Conservation (phyloP, 2,797 vertebrate genomes). For the Ceryle rudis region DNA sequence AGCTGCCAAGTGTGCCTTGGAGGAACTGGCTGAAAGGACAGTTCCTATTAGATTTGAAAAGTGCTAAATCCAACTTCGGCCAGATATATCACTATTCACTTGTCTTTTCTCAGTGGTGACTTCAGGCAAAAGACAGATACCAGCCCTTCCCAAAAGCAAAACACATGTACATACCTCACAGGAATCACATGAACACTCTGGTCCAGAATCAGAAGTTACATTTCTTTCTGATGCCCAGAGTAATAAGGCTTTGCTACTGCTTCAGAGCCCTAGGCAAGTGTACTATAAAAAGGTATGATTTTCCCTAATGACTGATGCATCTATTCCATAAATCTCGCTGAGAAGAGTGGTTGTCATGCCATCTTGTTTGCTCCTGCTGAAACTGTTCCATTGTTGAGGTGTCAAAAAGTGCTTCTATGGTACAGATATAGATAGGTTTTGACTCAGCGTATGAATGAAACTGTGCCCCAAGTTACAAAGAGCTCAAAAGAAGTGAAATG, state of each 20-base stretch:
- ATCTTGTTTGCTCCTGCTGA: background rate
- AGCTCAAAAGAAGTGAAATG: background rate
- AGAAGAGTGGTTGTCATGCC: background rate
- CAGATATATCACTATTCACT: background rate
- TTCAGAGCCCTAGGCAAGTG: background rate
- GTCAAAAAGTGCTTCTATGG: background rate
- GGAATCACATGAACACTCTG: background rate
- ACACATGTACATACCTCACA: background rate
- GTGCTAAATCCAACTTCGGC: background rate
- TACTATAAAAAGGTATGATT: background rate
- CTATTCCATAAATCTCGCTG: background rate
- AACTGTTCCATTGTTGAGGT: background rate
- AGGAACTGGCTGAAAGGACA: background rate
- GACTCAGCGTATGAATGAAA: background rate
- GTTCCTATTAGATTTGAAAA: background rate
- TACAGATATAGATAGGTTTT: background rate
- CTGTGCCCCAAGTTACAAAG: background rate
- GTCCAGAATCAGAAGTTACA: background rate
- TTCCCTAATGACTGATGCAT: background rate
- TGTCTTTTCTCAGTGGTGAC: background rate
- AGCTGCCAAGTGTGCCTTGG: background rate
- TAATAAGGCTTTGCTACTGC: background rate
- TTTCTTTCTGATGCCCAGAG: background rate
- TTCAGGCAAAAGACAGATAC: accelerated
- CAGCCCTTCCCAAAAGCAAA: background rate